Conservation (phyloP, 2,113 vertebrate genomes). For the Tautogolabrus adspersus region DNA sequence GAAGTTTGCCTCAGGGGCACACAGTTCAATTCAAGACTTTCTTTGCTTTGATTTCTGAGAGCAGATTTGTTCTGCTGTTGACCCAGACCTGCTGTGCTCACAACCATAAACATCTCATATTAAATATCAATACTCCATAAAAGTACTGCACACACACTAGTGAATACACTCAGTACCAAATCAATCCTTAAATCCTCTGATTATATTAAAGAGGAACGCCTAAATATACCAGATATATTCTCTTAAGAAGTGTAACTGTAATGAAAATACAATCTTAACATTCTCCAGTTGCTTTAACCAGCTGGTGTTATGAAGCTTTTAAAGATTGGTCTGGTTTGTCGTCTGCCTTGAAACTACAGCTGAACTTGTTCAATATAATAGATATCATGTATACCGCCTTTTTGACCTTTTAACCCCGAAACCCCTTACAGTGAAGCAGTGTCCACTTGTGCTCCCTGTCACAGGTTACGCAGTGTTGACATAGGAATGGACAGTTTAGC, state of each 20-base stretch:
- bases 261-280: background rate
- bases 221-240: background rate
- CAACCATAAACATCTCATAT: slow-evolving; percentile 26
- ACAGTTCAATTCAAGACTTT: slow-evolving; percentile 56
- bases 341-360: too few relatives aligned
- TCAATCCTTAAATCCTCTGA: slow-evolving; percentile 3
- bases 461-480: too few relatives aligned
- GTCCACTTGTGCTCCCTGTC: too few relatives aligned
- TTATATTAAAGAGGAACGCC: background rate
- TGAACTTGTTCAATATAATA: too few relatives aligned
- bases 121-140: slow-evolving; percentile 41
- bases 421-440: too few relatives aligned
- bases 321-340: too few relatives aligned
- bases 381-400: too few relatives aligned
- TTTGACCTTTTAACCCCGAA: too few relatives aligned
- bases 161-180: background rate
- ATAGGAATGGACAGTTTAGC: too few relatives aligned
- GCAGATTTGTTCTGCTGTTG: slow-evolving; percentile 53
- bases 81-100: slow-evolving; percentile 34
- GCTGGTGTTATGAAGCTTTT: too few relatives aligned
- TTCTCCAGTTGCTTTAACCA: background rate
- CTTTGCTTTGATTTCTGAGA: slow-evolving; percentile 60
- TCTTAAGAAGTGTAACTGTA: background rate
- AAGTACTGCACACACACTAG: background rate
- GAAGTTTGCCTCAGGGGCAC: slow-evolving; percentile 65